A percentile compares a stretch with the other conserved stretches of the same genome.
Evolutionary conservation across 2,113 vertebrate genomes (phyloP).

Genomic region (Tichodroma muraria): DNA sequence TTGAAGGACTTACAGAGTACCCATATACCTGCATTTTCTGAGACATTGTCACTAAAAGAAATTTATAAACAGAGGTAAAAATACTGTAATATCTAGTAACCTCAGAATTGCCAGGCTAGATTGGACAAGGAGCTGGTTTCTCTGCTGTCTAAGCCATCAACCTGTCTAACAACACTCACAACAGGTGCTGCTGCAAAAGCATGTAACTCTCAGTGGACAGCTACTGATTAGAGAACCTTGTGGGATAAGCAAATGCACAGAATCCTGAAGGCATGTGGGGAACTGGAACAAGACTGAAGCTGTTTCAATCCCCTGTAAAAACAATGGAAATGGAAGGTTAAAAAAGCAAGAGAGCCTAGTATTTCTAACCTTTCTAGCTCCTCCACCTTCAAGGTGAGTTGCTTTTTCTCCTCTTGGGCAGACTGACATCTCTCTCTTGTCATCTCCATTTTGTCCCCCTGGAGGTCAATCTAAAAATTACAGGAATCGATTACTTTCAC

Average conservation of each 20-base stretch:
- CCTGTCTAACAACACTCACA: background rate
- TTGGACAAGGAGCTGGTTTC: background rate
- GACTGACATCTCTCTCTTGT: conserved; percentile 82
- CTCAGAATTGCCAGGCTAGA: background rate
- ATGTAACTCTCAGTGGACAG: background rate
- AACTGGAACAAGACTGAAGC: background rate
- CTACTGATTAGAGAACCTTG: background rate
- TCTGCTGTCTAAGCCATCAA: background rate
- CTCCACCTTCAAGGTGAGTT: conserved; percentile 83
- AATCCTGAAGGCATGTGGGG: background rate
- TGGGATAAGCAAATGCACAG: background rate
- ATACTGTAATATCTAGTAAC: background rate
- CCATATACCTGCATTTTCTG: background rate
- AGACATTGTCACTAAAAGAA: background rate
- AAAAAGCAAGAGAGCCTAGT: background rate
- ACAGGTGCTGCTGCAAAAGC: background rate
- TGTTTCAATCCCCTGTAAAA: conserved; percentile 5
- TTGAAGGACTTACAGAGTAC: background rate
- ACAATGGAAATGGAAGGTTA: background rate
- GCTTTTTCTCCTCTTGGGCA: conserved; percentile 86
- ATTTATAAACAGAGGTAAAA: background rate
- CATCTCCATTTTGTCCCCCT: conserved; percentile 83
- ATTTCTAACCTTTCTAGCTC: conserved; percentile 83
- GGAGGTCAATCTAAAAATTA: conserved; percentile 86
- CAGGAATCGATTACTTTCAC: conserved; percentile 55